phyloP scores from a whole-genome alignment of 1,140 invertebrate species.

The Capitella teleta region DNA sequence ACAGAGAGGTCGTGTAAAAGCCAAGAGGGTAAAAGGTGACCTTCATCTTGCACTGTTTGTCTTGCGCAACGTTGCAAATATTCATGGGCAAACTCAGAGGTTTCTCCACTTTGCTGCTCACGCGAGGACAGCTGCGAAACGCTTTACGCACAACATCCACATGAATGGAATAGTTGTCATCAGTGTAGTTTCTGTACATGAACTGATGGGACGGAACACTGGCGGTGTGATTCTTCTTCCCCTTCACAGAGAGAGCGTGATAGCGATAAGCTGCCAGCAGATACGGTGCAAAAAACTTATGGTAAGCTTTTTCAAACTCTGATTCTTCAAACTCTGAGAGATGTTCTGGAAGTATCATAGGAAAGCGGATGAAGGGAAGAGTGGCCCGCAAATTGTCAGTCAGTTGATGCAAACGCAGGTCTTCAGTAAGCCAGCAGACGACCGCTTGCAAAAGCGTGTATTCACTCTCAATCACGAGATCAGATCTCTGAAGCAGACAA shows the following conservation, averaged over 20 bases:
- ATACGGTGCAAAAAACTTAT: constrained; percentile 4
- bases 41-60: constrained; percentile 12
- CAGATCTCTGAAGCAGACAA: constrained; percentile 28
- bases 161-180: constrained; percentile 9
- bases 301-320: neutral
- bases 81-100: constrained; percentile 10
- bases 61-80: constrained; percentile 8
- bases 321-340: constrained; percentile 17
- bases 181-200: constrained; percentile 10
- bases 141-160: constrained; percentile 8
- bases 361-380: constrained; percentile 28
- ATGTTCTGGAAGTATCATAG: constrained; percentile 26
- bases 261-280: constrained; percentile 8
- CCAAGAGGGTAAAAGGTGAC: constrained; percentile 7
- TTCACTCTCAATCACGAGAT: constrained; percentile 30
- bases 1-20: constrained; percentile 9
- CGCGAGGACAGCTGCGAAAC: constrained; percentile 8
- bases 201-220: constrained; percentile 2
- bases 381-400: constrained; percentile 23
- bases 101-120: constrained; percentile 7
- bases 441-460: constrained; percentile 14
- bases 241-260: constrained; percentile 6
- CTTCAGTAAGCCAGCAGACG: constrained; percentile 25
- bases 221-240: neutral
- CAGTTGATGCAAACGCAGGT: constrained; percentile 17